These are phyloP conservation scores for Margarornis squamiger DNA, from an alignment of 2,797 vertebrate species.

Conservation along the genomic window DNA sequence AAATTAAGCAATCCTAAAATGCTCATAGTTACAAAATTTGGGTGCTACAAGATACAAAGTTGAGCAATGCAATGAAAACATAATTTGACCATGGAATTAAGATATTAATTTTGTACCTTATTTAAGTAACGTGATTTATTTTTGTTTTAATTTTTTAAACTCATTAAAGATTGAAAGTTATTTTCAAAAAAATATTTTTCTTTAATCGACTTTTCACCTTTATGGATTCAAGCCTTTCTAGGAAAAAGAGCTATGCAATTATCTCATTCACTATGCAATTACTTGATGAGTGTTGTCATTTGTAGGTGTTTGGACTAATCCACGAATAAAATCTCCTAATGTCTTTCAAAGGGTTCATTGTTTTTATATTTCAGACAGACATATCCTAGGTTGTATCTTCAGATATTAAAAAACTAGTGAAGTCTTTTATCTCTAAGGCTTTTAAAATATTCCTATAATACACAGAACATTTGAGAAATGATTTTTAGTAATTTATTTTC, in stretches of 20 bases:
- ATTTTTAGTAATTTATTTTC: neutral
- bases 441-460: neutral
- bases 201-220: neutral
- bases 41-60: neutral
- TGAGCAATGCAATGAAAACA: neutral
- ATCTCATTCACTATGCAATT: neutral
- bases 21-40: neutral
- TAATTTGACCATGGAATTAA: neutral
- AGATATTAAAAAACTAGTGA: neutral
- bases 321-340: neutral
- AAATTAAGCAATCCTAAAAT: neutral
- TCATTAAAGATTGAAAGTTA: neutral
- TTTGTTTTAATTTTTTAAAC: neutral
- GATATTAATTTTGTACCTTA: neutral
- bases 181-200: neutral
- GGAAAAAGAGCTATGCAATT: neutral
- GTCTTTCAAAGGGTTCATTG: neutral
- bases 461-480: neutral
- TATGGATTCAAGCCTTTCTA: neutral
- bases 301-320: neutral
- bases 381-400: neutral
- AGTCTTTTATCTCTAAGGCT: neutral
- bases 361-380: neutral
- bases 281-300: neutral
- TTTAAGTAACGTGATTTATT: neutral